These are phyloP conservation scores for Pseudomugil tenellus DNA, from an alignment of 2,797 vertebrate species.

Conservation along the genomic window DNA sequence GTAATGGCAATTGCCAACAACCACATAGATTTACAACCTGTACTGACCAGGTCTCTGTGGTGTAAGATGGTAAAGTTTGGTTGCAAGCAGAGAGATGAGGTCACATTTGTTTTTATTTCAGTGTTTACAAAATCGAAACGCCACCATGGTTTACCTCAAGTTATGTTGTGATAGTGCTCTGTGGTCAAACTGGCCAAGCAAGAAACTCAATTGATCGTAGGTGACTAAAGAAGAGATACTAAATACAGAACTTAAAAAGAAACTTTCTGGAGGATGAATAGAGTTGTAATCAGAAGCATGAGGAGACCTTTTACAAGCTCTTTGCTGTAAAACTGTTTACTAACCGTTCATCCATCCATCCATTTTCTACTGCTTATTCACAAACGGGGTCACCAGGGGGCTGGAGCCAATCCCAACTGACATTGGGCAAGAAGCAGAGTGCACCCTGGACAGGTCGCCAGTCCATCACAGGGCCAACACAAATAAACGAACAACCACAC, in stretches of 20 bases:
- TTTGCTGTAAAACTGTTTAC: too few species aligned
- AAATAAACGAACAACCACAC: too few species aligned
- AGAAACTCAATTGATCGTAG: slow-evolving; percentile 21
- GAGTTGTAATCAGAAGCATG: not conserved
- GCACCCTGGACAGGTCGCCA: too few species aligned
- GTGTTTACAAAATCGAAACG: slow-evolving; percentile 55
- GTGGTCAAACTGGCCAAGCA: slow-evolving; percentile 47
- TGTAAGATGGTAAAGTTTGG: slow-evolving; percentile 5
- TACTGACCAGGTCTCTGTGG: slow-evolving; percentile 18
- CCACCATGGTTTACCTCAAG: slow-evolving; percentile 26
- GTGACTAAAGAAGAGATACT: slow-evolving; percentile 10
- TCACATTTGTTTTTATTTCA: slow-evolving; percentile 32
- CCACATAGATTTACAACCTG: slow-evolving; percentile 33
- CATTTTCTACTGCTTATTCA: too few species aligned
- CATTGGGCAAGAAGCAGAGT: too few species aligned
- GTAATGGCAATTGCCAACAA: slow-evolving; percentile 47
- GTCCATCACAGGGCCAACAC: too few species aligned
- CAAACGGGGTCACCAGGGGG: too few species aligned
- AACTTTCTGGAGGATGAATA: not conserved
- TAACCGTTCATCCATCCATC: too few species aligned
- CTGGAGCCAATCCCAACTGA: too few species aligned
- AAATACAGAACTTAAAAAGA: slow-evolving; percentile 15
- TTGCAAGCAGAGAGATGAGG: slow-evolving; percentile 10
- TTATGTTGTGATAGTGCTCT: slow-evolving; percentile 26
- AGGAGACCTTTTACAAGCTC: not conserved